Evolutionary conservation across 1,140 invertebrate genomes (phyloP).

Genomic region (Caerostris darwini): DNA sequence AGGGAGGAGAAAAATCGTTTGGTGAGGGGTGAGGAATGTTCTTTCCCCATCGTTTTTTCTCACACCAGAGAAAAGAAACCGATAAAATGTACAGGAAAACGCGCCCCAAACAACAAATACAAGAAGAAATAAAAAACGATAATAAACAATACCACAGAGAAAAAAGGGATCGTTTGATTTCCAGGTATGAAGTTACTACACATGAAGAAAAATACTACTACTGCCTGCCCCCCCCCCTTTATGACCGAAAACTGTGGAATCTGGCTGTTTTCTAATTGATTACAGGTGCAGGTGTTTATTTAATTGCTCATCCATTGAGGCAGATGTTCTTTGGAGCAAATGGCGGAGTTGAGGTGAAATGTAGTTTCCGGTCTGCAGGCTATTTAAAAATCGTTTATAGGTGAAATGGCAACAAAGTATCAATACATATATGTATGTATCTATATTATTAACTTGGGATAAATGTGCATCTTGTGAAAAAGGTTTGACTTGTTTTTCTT

Average conservation of each 20-base stretch:
- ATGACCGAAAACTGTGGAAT: conserved; percentile 4
- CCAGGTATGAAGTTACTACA: conserved; percentile 21
- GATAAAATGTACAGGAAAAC: conserved; percentile 49
- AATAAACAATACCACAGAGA: conserved; percentile 20
- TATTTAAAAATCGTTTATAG: not conserved
- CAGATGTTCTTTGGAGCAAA: conserved; percentile 8
- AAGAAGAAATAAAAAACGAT: conserved; percentile 29
- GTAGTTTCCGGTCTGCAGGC: conserved; percentile 14
- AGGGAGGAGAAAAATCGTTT: conserved; percentile 25
- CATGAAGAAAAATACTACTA: not conserved
- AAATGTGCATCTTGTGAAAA: too few species aligned
- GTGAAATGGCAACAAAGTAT: not conserved
- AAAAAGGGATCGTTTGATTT: not conserved
- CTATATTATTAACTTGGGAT: too few species aligned
- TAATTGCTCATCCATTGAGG: conserved; percentile 56
- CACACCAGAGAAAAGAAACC: conserved; percentile 43
- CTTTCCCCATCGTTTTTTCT: conserved; percentile 16
- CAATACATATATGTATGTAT: too few species aligned
- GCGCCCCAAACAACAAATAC: not conserved
- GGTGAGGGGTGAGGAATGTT: not conserved
- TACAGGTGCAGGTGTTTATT: conserved; percentile 49
- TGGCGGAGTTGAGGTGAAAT: conserved; percentile 24
- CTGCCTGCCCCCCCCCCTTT: not conserved
- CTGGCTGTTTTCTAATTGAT: conserved; percentile 54
- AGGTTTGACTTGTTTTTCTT: too few species aligned